Percentiles rank a stretch among this genome's conserved stretches.
phyloP scores from a whole-genome alignment of 2,888 invertebrate genomes.

The Cephus pygmeus region DNA sequence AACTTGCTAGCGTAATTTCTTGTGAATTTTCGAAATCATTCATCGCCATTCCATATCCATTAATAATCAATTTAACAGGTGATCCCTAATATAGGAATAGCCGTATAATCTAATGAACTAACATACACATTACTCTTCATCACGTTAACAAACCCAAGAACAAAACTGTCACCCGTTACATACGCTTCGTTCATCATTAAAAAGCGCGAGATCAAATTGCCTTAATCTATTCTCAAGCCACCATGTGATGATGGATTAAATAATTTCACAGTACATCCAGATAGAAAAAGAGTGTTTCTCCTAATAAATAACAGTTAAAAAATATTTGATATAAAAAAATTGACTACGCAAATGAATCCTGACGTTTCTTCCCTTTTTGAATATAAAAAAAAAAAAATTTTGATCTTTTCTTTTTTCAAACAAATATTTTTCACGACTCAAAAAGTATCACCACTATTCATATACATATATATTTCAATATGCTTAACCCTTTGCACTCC shows the following conservation, averaged over 20 bases:
- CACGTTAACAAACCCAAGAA: neutral
- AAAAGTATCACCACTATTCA: neutral
- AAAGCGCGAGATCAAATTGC: neutral
- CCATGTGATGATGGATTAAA: neutral
- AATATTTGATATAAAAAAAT: neutral
- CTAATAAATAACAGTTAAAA: neutral
- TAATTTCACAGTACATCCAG: neutral
- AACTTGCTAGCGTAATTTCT: too few relatives aligned
- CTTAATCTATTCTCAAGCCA: neutral
- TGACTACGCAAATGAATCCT: neutral
- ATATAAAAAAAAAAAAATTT: neutral
- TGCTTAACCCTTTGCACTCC: too few relatives aligned
- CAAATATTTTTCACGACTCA: neutral
- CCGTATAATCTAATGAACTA: neutral
- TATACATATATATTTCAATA: too few relatives aligned
- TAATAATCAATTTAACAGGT: too few relatives aligned
- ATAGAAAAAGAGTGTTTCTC: neutral
- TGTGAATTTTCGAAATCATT: neutral
- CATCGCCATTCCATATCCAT: too few relatives aligned
- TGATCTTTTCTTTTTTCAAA: neutral
- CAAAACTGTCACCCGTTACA: neutral
- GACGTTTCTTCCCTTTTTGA: neutral
- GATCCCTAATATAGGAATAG: neutral
- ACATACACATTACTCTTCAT: neutral
- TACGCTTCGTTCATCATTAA: neutral